Base-by-base conservation (phyloP, 2,888 invertebrate species). In the Chalcis sispes region DNA sequence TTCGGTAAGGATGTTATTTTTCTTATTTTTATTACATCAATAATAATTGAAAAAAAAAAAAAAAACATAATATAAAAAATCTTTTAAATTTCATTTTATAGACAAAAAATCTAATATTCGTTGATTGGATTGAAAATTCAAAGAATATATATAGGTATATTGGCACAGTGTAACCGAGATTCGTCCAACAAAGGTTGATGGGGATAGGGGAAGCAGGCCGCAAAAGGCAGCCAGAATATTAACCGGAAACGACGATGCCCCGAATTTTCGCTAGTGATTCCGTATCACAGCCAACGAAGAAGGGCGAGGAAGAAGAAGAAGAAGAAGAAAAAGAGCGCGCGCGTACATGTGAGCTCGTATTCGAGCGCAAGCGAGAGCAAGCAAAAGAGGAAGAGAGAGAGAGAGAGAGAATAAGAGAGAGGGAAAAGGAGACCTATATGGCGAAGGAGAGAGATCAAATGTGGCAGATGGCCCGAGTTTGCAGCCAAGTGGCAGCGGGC, bases 401-500 rank as follows among this genome's bases (percentile, higher is more conserved):
- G 78, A 66, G 61, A 67, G 71, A 67, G 65, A 56, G 56, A 27
- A 40, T 59, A 59, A 48, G 52, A 36, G 79, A 67, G 66, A 62
- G 71, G 69, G 65, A 59, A 42, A 42, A 25, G 32, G 66, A 58
- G 58, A 36, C 46, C 18, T 13, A 25, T 5, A 40, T n/a, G 42
- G 48, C 48, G 72, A 78, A 32, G 66, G 71, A 72, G 59, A 50
- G 70, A 70, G 70, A 46, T 70, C 18, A 20, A 50, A 50, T 50
- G 80, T 25, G 85, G 85, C 85, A 85, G 86, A 85, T 85, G 85
- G 84, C 78, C 72, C 81, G 82, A 83, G 82, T 82, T 86, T 82
- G 85, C 87, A 84, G 86, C 88, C 86, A 88, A 88, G 88, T 88
- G 88, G 88, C 87, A 88, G 87, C 87, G 87, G 88, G 88, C 88